Base-by-base conservation (phyloP, 2,888 invertebrate species). In the Trypoxylon attenuatum region DNA sequence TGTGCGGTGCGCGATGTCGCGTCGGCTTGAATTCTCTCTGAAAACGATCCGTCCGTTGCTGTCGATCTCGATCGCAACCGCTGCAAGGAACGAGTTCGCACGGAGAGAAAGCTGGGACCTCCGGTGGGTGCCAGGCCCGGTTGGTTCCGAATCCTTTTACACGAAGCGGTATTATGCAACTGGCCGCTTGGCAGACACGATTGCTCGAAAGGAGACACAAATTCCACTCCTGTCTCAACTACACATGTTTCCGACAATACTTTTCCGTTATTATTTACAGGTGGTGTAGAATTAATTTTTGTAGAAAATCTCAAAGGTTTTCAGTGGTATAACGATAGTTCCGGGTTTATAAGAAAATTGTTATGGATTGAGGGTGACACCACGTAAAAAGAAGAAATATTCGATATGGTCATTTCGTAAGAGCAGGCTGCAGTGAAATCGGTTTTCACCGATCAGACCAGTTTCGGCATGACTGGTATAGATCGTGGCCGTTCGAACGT, bases 31-130 rank as follows among this genome's bases (percentile, higher is more conserved):
- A n/a, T n/a, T n/a, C n/a, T n/a, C n/a, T n/a, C n/a, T n/a, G n/a
- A n/a, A n/a, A n/a, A n/a, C n/a, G n/a, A n/a, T n/a, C n/a, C n/a
- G n/a, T n/a, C n/a, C n/a, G n/a, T n/a, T 55, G 54, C n/a, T 15
- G 45, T 55, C 52, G 62, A 57, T 66, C 71, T 70, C 66, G 60
- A 61, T 61, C n/a, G n/a, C 54, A 67, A 64, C 38, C 62, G 54
- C 61, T 59, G 57, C 54, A 45, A 58, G 55, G 57, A 62, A 47
- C 65, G 56, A 65, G 52, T 69, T 70, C 51, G 60, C 70, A 62
- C 62, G 53, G 62, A 76, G 76, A 73, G 76, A 73, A 74, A 73
- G 73, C 63, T 69, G 66, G 62, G 62, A 50, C 39, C 60, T 60
- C 63, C 53, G 41, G 43, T 49, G 57, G 65, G 56, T 56, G 51